Base-by-base conservation (phyloP, 2,888 invertebrate species). In the Colostygia pectinataria region DNA sequence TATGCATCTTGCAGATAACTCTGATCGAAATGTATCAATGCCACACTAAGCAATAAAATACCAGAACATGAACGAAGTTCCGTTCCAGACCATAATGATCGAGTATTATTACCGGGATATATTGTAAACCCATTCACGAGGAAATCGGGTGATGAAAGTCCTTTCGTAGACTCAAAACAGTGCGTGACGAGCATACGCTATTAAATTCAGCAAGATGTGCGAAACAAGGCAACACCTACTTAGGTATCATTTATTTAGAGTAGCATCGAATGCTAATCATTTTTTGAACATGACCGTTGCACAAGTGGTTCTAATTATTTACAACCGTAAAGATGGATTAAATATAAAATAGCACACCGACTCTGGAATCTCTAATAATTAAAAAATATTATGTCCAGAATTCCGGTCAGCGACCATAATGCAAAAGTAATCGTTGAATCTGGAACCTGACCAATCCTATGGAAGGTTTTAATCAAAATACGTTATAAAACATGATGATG, bases 81-180 rank as follows among this genome's bases (percentile, higher is more conserved):
- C 37, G 52, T 46, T 55, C 29, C 51, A 59, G 45, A 45, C 55
- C 55, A 66, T 71, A 68, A 66, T 77, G 74, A 77, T 76, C 66
- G 74, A 77, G 74, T 71, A 70, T 74, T 74, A 75, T 73, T 71
- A 66, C 54, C 61, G 61, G 65, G 65, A 66, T 66, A 71, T 68
- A 70, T 65, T 70, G 71, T 74, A 70, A 75, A 78, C 68, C 66
- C 71, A 76, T 80, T 77, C 69, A 60, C 62, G 59, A 71, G 70
- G 66, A 79, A 77, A 80, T 77, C 69, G 71, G 61, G 62, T 63
- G 70, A 76, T 75, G 76, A 77, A 76, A 77, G 71, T 67, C 66
- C 63, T 74, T 80, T 75, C 77, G 58, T 62, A 59, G 70, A 71
- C 67, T 77, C 69, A 72, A 74, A 77, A 76, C 66, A 68, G 73